These are phyloP conservation scores for Rhagium mordax DNA, from an alignment of 2,888 invertebrate species.

Conservation along the genomic window DNA sequence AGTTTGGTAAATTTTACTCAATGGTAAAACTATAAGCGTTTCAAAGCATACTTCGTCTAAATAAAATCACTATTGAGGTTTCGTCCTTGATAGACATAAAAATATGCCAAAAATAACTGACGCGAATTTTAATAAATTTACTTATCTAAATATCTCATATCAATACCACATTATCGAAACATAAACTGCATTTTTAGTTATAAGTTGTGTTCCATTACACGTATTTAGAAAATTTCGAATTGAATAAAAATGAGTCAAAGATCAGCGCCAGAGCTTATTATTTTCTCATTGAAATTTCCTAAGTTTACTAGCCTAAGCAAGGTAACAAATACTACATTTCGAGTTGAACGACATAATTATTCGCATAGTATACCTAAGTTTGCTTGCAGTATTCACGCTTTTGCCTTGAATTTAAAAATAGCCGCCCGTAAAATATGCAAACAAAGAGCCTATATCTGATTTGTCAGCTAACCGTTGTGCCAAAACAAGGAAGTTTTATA, in stretches of 20 bases:
- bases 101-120: no score
- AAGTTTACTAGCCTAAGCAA: constrained; percentile 47
- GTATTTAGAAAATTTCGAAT: constrained; percentile 4
- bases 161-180: no score
- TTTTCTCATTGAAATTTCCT: constrained; percentile 40
- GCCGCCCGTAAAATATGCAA: constrained; percentile 50
- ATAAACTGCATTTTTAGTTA: no score
- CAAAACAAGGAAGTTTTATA: constrained; percentile 39
- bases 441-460: constrained; percentile 52
- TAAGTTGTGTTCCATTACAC: no score
- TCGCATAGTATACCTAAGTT: constrained; percentile 42
- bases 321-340: constrained; percentile 49
- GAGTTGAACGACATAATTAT: constrained; percentile 55
- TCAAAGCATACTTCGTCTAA: no score
- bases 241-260: background rate
- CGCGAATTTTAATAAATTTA: no score
- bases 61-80: no score
- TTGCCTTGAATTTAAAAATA: constrained; percentile 57
- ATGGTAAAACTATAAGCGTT: no score
- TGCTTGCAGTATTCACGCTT: constrained; percentile 39
- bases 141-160: no score
- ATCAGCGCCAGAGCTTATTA: constrained; percentile 26
- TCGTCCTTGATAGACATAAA: no score
- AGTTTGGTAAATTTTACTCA: no score
- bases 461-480: constrained; percentile 38